Evolutionary conservation across 2,888 invertebrate species (phyloP).

Genomic region (Epiblema foenella): DNA sequence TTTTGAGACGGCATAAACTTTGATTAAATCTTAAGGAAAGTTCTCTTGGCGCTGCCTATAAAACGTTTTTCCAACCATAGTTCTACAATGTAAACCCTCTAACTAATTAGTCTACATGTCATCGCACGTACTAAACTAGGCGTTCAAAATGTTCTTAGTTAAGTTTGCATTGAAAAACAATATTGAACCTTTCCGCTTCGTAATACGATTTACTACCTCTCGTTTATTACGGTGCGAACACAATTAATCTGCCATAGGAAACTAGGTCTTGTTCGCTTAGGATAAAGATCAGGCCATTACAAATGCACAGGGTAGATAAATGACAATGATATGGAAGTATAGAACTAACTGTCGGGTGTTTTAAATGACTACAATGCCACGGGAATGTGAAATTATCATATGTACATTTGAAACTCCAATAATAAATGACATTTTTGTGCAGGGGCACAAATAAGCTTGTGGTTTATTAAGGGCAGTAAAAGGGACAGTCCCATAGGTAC

Average conservation of each 20-base stretch:
- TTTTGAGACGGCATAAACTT: too few relatives aligned
- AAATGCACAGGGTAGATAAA: constrained; percentile 26
- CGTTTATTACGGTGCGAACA: neutral
- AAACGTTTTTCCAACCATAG: neutral
- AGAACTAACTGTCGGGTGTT: constrained; percentile 23
- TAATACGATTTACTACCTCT: neutral
- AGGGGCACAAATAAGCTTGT: neutral
- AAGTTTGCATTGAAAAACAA: neutral
- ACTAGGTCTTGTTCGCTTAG: neutral
- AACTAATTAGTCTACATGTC: constrained; percentile 29
- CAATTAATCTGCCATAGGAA: neutral
- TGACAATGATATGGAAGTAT: constrained; percentile 33
- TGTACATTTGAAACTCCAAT: neutral
- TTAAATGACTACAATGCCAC: constrained; percentile 20
- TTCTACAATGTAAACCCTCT: constrained; percentile 9
- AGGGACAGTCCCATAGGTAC: neutral
- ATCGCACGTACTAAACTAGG: neutral
- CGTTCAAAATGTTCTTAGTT: neutral
- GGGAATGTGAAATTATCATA: constrained; percentile 1
- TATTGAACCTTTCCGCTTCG: neutral
- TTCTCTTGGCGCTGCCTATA: neutral
- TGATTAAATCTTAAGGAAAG: too few relatives aligned
- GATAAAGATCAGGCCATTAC: neutral
- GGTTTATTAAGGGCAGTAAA: constrained; percentile 18
- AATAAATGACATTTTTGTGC: neutral